Conservation (phyloP, 2,888 invertebrate genomes). For the Chloromyia formosa region DNA sequence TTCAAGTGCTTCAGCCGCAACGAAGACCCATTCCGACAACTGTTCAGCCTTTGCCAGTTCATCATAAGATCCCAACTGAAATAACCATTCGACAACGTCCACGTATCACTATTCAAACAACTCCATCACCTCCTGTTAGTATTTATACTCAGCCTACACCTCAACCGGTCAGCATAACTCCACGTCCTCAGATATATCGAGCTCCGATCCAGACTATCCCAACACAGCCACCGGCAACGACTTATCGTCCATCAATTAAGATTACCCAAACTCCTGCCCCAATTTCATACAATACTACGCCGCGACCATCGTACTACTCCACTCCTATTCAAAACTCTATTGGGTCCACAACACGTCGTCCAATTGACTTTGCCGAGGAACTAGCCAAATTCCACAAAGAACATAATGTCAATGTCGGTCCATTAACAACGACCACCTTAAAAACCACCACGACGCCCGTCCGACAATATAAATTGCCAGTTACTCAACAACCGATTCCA, state of each 20-base stretch:
- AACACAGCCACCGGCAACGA: slow-evolving; percentile 72
- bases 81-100: slow-evolving; percentile 58
- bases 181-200: slow-evolving; percentile 67
- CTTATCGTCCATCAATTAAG: slow-evolving; percentile 72
- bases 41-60: slow-evolving; percentile 52
- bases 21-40: slow-evolving; percentile 58
- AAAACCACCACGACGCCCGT: slow-evolving; percentile 41
- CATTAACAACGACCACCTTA: slow-evolving; percentile 65
- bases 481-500: slow-evolving; percentile 59
- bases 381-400: slow-evolving; percentile 73
- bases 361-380: slow-evolving; percentile 77
- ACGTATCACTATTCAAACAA: slow-evolving; percentile 64
- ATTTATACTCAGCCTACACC: slow-evolving; percentile 62
- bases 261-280: slow-evolving; percentile 68
- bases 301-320: slow-evolving; percentile 52
- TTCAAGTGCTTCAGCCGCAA: slow-evolving; percentile 63
- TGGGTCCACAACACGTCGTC: slow-evolving; percentile 57
- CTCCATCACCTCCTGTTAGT: slow-evolving; percentile 62
- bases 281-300: slow-evolving; percentile 57
- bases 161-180: slow-evolving; percentile 69
- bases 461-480: slow-evolving; percentile 45
- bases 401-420: slow-evolving; percentile 68
- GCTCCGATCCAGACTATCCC: slow-evolving; percentile 62
- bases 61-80: slow-evolving; percentile 45
- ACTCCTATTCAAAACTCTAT: slow-evolving; percentile 52